These are phyloP conservation scores for Cryptoblepharus egeriae DNA, from an alignment of 2,797 vertebrate genomes.

Conservation along the genomic window DNA sequence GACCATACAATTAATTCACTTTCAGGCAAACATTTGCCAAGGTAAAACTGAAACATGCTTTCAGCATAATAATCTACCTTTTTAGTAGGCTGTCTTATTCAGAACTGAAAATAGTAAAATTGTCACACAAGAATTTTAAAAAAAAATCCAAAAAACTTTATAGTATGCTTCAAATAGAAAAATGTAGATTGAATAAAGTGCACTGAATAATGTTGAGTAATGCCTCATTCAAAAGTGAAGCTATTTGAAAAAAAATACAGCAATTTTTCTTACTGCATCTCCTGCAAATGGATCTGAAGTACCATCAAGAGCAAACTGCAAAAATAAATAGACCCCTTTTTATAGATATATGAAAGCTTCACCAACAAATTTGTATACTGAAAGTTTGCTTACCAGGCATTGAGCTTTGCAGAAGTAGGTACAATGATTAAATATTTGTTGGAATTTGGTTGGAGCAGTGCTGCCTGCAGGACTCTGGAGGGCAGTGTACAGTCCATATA, in stretches of 20 bases:
- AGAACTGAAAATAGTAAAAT: conserved; percentile 15
- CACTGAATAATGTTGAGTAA: conserved; percentile 14
- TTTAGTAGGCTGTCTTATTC: neutral
- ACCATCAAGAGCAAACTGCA: neutral
- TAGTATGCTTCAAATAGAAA: conserved; percentile 35
- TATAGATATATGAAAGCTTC: neutral
- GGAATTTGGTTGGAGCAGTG: too few relatives aligned
- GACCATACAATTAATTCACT: conserved; percentile 37
- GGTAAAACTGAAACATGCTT: conserved; percentile 39
- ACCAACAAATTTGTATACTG: conserved; percentile 3
- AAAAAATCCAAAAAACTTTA: neutral
- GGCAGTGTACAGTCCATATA: too few relatives aligned
- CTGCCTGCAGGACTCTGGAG: too few relatives aligned
- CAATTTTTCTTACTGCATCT: conserved; percentile 28
- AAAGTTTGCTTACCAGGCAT: conserved; percentile 9
- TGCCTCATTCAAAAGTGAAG: conserved; percentile 33
- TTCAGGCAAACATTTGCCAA: conserved; percentile 42
- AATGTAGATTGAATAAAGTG: conserved; percentile 31
- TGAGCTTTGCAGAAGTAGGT: conserved; percentile 17
- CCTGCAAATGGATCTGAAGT: conserved; percentile 20
- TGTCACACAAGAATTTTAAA: neutral
- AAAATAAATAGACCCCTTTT: conserved; percentile 16
- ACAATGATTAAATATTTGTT: neutral
- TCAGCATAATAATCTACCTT: conserved; percentile 13
- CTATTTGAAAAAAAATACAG: conserved; percentile 19